A percentile compares a stretch with the other conserved stretches of the same genome.
These are phyloP conservation scores for Bombus waltoni DNA, from an alignment of 1,140 invertebrate species.

Conservation along the genomic window DNA sequence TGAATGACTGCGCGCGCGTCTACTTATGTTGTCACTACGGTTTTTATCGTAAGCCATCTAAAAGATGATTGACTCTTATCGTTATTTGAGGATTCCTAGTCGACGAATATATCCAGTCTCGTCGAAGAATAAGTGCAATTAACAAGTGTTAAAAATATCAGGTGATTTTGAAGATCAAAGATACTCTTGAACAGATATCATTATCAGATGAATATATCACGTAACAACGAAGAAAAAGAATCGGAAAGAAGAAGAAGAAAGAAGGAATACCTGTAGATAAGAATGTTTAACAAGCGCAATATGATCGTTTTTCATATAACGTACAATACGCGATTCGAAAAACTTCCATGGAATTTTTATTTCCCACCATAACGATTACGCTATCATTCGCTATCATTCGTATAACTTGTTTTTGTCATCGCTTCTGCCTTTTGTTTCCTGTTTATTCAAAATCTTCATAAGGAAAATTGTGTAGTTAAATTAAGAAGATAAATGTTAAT, in stretches of 20 bases:
- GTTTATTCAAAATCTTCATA: background rate
- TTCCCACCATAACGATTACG: background rate
- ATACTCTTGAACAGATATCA: background rate
- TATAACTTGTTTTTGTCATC: background rate
- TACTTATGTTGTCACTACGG: background rate
- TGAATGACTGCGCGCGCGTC: constrained; percentile 12
- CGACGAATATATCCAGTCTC: background rate
- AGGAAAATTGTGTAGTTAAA: too few species aligned
- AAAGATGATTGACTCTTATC: background rate
- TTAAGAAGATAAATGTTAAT: too few species aligned
- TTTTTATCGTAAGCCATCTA: background rate
- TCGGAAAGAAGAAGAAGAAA: background rate
- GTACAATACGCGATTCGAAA: background rate
- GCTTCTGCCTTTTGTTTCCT: too few species aligned
- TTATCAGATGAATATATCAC: constrained; percentile 10
- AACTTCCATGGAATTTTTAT: constrained; percentile 22
- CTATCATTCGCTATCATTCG: constrained; percentile 11
- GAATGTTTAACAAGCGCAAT: background rate
- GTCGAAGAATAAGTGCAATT: background rate
- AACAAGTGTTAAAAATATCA: background rate
- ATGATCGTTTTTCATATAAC: background rate
- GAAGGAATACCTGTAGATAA: constrained; percentile 6
- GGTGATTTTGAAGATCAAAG: background rate
- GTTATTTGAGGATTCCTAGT: background rate
- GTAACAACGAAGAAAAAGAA: background rate